Conservation (phyloP, 2,888 invertebrate species). For the Gymnosoma rotundatum region DNA sequence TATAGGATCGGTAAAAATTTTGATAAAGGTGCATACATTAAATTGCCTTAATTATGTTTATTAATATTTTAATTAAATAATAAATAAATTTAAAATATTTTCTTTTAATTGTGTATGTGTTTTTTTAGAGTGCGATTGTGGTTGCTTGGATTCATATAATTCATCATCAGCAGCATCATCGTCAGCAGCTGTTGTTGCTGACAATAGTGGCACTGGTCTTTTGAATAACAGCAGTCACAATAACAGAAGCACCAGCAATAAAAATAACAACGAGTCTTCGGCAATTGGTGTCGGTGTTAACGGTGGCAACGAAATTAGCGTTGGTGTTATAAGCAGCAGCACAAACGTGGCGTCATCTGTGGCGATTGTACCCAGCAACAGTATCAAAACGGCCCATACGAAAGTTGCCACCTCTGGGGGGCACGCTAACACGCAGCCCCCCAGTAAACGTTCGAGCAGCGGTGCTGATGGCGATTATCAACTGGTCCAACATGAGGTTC, state of each 20-base stretch:
- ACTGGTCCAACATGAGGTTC: slow-evolving; percentile 98
- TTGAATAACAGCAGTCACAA: slow-evolving; percentile 44
- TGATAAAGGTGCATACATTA: slow-evolving; percentile 55
- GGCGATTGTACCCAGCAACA: slow-evolving; percentile 76
- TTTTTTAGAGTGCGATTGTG: slow-evolving; percentile 81
- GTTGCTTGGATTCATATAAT: slow-evolving; percentile 81
- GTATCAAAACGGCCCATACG: slow-evolving; percentile 83
- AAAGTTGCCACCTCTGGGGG: slow-evolving; percentile 83
- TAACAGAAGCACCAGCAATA: slow-evolving; percentile 51
- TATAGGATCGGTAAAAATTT: slow-evolving; percentile 58
- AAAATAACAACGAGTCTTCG: slow-evolving; percentile 67
- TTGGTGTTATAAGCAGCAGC: slow-evolving; percentile 72
- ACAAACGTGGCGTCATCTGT: slow-evolving; percentile 71
- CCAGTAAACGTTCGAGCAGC: slow-evolving; percentile 88
- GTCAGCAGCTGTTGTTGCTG: slow-evolving; percentile 62
- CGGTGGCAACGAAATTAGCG: slow-evolving; percentile 72
- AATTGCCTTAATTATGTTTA: not conserved
- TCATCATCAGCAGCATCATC: slow-evolving; percentile 61
- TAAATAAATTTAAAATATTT: not conserved
- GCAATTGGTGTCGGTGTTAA: slow-evolving; percentile 73
- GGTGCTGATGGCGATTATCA: slow-evolving; percentile 98
- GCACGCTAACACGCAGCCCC: slow-evolving; percentile 84
- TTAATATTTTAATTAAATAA: not conserved
- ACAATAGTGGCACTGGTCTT: slow-evolving; percentile 46
- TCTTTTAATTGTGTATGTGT: not conserved